phyloP scores from a whole-genome alignment of 1,140 invertebrate genomes.

The Drosophila erecta region DNA sequence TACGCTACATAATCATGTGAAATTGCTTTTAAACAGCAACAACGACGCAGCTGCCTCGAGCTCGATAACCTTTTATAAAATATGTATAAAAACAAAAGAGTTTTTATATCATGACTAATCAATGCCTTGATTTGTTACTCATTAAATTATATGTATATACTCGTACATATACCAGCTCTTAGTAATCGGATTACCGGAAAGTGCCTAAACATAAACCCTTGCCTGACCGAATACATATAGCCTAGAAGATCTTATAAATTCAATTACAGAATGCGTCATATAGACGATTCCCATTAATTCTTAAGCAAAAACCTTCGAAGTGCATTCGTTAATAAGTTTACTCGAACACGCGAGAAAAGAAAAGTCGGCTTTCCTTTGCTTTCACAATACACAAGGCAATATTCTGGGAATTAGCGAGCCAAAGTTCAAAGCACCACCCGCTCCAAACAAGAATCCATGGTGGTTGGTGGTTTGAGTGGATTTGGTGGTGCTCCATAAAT shows the following conservation, averaged over 20 bases:
- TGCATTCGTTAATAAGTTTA: constrained; percentile 15
- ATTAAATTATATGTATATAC: no score
- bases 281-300: not conserved
- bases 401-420: constrained; percentile 38
- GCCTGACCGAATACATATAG: not conserved
- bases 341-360: constrained; percentile 11
- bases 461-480: constrained; percentile 4
- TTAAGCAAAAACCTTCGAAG: not conserved
- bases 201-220: no score
- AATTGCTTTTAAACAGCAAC: not conserved
- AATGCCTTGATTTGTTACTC: no score
- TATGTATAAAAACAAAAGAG: no score
- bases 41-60: not conserved
- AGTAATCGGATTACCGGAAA: no score
- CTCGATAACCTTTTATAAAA: no score
- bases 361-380: constrained; percentile 39
- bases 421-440: constrained; percentile 37
- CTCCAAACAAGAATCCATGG: constrained; percentile 6
- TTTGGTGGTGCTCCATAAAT: constrained; percentile 55
- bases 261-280: not conserved
- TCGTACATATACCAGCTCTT: no score
- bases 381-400: constrained; percentile 12
- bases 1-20: not conserved
- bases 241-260: not conserved
- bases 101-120: no score